Evolutionary conservation across 2,113 vertebrate genomes (phyloP), one percentile per base, ranked within the genome.

Genomic region (Pagrus major): DNA sequence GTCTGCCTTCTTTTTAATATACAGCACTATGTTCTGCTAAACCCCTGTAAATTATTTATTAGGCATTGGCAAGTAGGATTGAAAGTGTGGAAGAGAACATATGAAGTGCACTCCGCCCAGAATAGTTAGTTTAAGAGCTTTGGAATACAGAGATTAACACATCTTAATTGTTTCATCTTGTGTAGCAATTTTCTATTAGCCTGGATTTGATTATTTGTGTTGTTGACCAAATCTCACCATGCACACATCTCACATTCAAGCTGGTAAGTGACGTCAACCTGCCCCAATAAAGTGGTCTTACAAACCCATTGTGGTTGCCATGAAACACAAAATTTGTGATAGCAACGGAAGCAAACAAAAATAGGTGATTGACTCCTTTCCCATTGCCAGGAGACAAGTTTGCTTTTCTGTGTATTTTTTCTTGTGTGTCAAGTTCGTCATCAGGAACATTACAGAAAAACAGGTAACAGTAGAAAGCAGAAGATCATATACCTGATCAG

Each of bases 1-100:
- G 55, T 80, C 73, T 81, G 52, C 49, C 23, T 51, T 78, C 58
- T 78, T 23, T 85, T 89, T 71, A 81, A 82, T 71, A 84, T 60
- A 58, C 29, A 44, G 27, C 37, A 41, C 9, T 33, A n/a, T 18
- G 18, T 71, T 81, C 64, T 76, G 66, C 42, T 47, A 54, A 84
- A 60, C 6, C 35, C 69, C 68, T 41, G 77, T 88, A 85, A 91
- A 92, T 58, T 21, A 88, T 88, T 88, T 91, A 90, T 84, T 85
- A 51, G 49, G 73, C 76, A 77, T 18, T 69, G 39, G 55, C 4
- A 72, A 56, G 71, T 46, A 15, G 18, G 51, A 72, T 39, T 33
- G 16, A 2, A 56, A 47, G 33, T 42, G 5, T 69, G 16, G 72
- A 64, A 56, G 25, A 67, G 10, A 55, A 52, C 18, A 42, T 29